These are phyloP conservation scores for Zootermopsis nevadensis DNA, from an alignment of 2,888 invertebrate species.

Conservation along the genomic window DNA sequence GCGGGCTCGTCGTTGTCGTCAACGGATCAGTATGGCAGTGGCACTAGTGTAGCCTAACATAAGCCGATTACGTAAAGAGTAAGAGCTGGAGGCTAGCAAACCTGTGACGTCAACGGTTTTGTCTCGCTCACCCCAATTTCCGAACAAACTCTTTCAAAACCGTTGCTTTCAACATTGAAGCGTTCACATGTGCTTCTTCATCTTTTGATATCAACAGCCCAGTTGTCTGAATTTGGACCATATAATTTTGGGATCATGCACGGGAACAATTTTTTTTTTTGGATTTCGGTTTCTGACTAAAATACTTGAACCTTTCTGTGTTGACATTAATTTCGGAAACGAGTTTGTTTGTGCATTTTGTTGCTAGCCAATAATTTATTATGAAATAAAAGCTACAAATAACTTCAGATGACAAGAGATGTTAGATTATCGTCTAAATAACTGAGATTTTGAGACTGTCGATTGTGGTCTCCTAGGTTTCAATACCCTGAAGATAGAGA, in stretches of 20 bases:
- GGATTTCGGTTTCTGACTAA: neutral
- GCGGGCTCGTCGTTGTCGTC: conserved; percentile 7
- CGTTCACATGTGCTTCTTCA: neutral
- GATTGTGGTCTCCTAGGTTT: too few relatives aligned
- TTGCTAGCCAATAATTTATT: too few relatives aligned
- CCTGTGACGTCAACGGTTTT: conserved; percentile 34
- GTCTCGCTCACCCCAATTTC: conserved; percentile 10
- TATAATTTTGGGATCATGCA: neutral
- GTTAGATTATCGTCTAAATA: too few relatives aligned
- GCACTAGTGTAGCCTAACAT: conserved; percentile 31
- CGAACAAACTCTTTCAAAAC: neutral
- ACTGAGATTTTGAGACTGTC: too few relatives aligned
- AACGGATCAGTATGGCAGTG: conserved; percentile 30
- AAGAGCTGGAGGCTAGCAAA: conserved; percentile 36
- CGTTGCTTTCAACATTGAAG: conserved; percentile 4
- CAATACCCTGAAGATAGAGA: too few relatives aligned
- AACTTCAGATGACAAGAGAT: too few relatives aligned
- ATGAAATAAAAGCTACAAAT: too few relatives aligned
- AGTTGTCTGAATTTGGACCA: neutral
- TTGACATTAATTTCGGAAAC: too few relatives aligned
- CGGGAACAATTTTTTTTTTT: neutral
- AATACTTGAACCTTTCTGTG: too few relatives aligned
- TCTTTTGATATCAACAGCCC: neutral
- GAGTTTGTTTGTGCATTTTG: too few relatives aligned
- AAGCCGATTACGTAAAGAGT: conserved; percentile 31